Conservation (phyloP, 2,888 invertebrate genomes). For the Sarcophaga variegata region DNA sequence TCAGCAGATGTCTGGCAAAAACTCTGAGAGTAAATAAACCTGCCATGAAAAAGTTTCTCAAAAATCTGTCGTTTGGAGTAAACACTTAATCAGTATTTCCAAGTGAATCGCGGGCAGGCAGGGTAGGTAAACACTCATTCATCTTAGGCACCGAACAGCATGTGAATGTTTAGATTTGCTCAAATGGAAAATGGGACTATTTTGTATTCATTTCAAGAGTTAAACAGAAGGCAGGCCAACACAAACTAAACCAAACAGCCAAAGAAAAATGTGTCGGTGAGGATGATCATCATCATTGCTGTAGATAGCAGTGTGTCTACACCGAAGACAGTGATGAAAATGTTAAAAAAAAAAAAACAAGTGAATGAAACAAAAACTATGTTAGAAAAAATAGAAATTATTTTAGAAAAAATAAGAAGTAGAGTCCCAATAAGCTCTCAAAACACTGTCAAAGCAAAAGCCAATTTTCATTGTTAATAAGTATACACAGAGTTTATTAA, state of each 20-base stretch:
- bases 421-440: no score
- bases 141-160: background rate
- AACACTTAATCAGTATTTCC: constrained; percentile 21
- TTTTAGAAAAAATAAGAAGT: background rate
- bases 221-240: background rate
- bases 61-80: no score
- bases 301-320: background rate
- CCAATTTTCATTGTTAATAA: no score
- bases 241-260: background rate
- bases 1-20: no score
- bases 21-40: no score
- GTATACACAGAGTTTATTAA: no score
- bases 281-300: no score
- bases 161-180: constrained; percentile 27
- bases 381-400: background rate
- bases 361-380: background rate
- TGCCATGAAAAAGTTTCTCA: no score
- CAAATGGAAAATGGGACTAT: constrained; percentile 35
- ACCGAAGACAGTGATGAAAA: background rate
- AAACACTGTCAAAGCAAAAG: no score
- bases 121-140: background rate
- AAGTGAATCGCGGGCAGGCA: background rate
- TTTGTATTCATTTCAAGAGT: constrained; percentile 24
- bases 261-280: background rate
- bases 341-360: background rate